phyloP scores from a whole-genome alignment of 1,140 invertebrate genomes.

The Drosophila funebris region DNA sequence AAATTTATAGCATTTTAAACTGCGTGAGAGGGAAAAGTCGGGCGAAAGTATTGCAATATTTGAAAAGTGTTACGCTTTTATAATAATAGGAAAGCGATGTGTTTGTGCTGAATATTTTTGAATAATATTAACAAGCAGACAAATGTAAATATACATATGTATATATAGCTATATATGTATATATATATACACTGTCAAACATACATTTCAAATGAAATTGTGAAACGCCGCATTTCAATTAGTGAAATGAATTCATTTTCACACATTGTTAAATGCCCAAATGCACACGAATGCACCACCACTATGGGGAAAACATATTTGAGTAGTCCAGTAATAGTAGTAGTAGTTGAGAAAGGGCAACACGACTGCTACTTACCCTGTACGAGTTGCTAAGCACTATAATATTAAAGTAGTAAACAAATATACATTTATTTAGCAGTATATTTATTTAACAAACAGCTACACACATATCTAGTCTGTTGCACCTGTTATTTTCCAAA shows the following conservation, averaged over 20 bases:
- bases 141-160: neutral
- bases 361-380: neutral
- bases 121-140: slow-evolving; percentile 3
- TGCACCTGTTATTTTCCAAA: neutral
- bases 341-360: too few relatives aligned
- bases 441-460: neutral
- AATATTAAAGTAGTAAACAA: too few relatives aligned
- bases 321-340: too few relatives aligned
- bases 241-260: slow-evolving; percentile 68
- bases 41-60: neutral
- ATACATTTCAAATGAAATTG: slow-evolving; percentile 44
- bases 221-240: slow-evolving; percentile 60
- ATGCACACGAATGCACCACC: slow-evolving; percentile 46
- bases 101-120: neutral
- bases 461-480: neutral
- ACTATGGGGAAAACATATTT: slow-evolving; percentile 35
- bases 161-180: too few relatives aligned
- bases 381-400: too few relatives aligned
- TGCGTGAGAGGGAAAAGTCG: neutral
- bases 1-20: neutral
- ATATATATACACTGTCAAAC: too few relatives aligned
- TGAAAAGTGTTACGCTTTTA: neutral
- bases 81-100: neutral
- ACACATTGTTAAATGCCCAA: slow-evolving; percentile 70
- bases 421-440: neutral